A percentile compares a stretch with the other conserved stretches of the same genome.
phyloP scores from a whole-genome alignment of 2,113 vertebrate genomes.

The Leucoraja erinaceus region DNA sequence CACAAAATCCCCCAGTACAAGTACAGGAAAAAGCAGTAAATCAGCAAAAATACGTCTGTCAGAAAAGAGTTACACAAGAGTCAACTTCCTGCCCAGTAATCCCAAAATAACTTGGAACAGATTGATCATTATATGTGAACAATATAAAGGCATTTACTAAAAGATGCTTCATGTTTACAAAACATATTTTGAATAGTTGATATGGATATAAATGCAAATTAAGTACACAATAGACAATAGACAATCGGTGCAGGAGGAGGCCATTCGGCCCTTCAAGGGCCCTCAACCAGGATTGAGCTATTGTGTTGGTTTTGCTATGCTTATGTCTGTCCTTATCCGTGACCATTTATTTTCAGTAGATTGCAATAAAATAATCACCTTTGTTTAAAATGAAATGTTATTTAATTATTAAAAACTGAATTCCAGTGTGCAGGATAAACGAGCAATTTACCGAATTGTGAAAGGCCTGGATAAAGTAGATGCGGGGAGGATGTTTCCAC shows the following conservation, averaged over 20 bases:
- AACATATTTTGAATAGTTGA: not conserved
- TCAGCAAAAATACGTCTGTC: not conserved
- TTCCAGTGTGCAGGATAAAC: not conserved
- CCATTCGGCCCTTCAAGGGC: no score
- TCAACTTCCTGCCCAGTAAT: not conserved
- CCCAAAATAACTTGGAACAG: not conserved
- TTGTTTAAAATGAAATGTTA: not conserved
- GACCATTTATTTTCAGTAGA: not conserved
- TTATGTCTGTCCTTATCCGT: not conserved
- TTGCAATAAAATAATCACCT: not conserved
- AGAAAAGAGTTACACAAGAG: not conserved
- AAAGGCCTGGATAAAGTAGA: no score
- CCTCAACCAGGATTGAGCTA: not conserved
- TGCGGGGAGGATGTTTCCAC: no score
- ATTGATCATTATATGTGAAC: conserved; percentile 3
- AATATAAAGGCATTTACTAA: not conserved
- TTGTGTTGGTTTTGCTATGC: not conserved
- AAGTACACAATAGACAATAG: no score
- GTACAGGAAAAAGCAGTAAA: not conserved
- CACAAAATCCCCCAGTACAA: not conserved
- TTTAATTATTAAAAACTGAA: not conserved
- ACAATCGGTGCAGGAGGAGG: no score
- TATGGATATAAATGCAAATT: not conserved
- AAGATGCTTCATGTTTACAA: not conserved
- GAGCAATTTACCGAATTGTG: not conserved